Evolutionary conservation across 1,140 invertebrate species (phyloP), one percentile per base, ranked within the genome.

Genomic region (Antheraea pernyi): DNA sequence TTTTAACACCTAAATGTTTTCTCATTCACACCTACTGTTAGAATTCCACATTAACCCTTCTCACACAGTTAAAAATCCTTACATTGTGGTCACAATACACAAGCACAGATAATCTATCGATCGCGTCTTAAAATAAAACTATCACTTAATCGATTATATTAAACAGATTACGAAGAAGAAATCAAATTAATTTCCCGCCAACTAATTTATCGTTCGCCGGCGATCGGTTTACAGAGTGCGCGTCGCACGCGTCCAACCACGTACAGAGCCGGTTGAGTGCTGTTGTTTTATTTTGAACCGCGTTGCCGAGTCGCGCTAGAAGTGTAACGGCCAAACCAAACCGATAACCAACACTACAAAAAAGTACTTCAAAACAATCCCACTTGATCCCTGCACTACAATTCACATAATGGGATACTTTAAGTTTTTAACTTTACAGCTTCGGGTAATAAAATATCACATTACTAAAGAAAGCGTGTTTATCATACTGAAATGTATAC

Each of bases 221-320:
- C 58, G 68, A 73, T 48, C 63, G 69, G 65, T 22, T 69, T 36
- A 69, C 64, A 37, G 16, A 70, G 66, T 53, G 16, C 6, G 16
- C 46, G 46, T 53, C 48, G 65, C 53, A 46, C 76, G 79, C 89
- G 89, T 89, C 87, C 78, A 78, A 75, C 79, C 86, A 68, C 81
- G 69, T 79, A 70, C 76, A 79, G 82, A 91, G 89, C 87, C 87
- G 84, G 89, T 89, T 88, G 71, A 69, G 76, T 77, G 87, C 84
- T 87, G 86, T 83, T 83, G 82, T 89, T 91, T 89, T 89, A 83
- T 88, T 90, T 88, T 84, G 79, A 85, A 79, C 76, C 72, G 68
- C 78, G 61, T 69, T 73, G 73, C 68, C 68, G 68, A 67, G 72
- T 71, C 58, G 65, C 39, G 64, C 64, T 69, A 72, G 18, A 59